Evolutionary conservation across 2,797 vertebrate genomes (phyloP), one percentile per base, ranked within the genome.

Genomic region (Gobio occitaniae): DNA sequence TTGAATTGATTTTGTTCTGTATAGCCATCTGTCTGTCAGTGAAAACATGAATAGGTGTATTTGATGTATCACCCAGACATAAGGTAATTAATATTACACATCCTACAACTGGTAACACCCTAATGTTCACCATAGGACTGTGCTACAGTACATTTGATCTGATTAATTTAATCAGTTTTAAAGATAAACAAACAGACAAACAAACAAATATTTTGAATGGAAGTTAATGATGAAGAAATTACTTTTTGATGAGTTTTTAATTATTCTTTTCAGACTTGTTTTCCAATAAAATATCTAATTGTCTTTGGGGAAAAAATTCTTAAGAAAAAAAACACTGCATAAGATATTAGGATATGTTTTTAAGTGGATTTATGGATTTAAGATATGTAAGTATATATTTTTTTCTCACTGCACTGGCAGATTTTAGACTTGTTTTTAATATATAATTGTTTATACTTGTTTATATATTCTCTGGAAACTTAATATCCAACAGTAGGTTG

Each of bases 21-120:
- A 8, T 6, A 21, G 41, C 74, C 74, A 84, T 77, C 50, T 78
- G 47, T 77, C 72, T 50, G 44, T 79, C 77, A 56, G 63, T 21
- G 3, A 54, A 83, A 65, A 77, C n/a, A 76, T 9, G 3, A 25
- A 52, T 74, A 36, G 56, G 21, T 76, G 82, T 61, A 79, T 79
- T 21, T 7, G 3, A 50, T 66, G 50, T 25, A 25, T 1, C 7
- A 65, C 11, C 10, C 1, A 48, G 61, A 80, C 47, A 21, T 32
- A 36, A 52, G 78, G 25, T 21, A 68, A 52, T 80, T 66, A 36
- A 50, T 36, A 52, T 79, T 66, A 48, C 41, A 79, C 44, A 78
- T 12, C 72, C 50, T 21, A 76, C 52, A 56, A 56, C 32, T 13
- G 11, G 50, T 2, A 9, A 38, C 19, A 56, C 54, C 32, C 19